Conservation (phyloP, 2,113 vertebrate genomes). For the Megaleporinus macrocephalus region DNA sequence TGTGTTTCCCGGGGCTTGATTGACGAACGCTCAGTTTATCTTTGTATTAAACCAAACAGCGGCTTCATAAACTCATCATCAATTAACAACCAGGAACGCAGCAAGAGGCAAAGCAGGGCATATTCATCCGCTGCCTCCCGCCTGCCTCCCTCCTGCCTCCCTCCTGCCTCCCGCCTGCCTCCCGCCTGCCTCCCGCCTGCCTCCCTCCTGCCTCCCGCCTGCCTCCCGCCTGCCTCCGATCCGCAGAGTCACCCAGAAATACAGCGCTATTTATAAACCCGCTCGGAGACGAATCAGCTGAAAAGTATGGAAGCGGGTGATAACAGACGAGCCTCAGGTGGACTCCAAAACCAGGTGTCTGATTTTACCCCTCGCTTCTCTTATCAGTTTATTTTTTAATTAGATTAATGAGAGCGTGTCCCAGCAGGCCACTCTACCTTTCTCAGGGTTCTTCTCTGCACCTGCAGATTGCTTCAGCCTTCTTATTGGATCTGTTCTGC, state of each 20-base stretch:
- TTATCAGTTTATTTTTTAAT: background rate
- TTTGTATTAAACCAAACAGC: background rate
- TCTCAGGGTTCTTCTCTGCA: background rate
- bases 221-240: background rate
- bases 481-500: background rate
- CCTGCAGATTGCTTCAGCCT: background rate
- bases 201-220: no score
- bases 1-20: background rate
- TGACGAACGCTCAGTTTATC: background rate
- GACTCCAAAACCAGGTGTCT: background rate
- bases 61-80: constrained; percentile 6
- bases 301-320: background rate
- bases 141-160: no score
- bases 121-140: background rate
- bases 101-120: background rate
- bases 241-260: constrained; percentile 4
- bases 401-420: background rate
- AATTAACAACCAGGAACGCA: constrained; percentile 7
- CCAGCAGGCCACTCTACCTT: background rate
- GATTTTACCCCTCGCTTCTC: background rate
- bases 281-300: background rate
- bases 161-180: no score
- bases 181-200: no score
- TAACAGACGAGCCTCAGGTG: background rate
- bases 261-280: background rate